Conservation (phyloP, 2,888 invertebrate genomes). For the Volucella bombylans region DNA sequence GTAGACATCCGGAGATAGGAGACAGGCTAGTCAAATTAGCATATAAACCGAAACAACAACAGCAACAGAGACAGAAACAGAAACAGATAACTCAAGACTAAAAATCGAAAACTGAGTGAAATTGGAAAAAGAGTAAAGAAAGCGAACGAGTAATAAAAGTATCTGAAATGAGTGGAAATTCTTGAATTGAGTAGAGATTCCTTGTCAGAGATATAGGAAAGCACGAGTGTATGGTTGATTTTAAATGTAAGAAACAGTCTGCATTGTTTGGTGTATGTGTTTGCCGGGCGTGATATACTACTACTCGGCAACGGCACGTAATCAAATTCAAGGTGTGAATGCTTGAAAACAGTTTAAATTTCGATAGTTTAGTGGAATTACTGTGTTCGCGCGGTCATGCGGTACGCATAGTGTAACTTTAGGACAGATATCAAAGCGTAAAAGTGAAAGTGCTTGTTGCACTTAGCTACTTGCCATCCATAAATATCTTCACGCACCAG, state of each 20-base stretch:
- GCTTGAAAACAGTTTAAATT: constrained; percentile 55
- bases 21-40: too few relatives aligned
- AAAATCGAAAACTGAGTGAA: neutral
- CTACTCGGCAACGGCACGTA: constrained; percentile 44
- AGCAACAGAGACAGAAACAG: too few relatives aligned
- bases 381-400: constrained; percentile 61
- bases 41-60: too few relatives aligned
- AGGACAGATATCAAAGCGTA: constrained; percentile 33
- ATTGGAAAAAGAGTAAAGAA: neutral
- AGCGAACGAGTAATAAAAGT: constrained; percentile 7
- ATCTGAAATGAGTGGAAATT: neutral
- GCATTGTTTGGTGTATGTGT: constrained; percentile 58
- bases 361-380: constrained; percentile 60
- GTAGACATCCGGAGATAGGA: too few relatives aligned
- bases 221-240: neutral
- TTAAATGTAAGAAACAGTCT: constrained; percentile 13
- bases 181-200: neutral
- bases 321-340: constrained; percentile 72
- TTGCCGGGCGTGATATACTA: constrained; percentile 50
- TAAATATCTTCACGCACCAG: constrained; percentile 10
- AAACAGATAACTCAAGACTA: too few relatives aligned
- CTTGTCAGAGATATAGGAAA: neutral
- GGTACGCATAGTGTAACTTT: constrained; percentile 52
- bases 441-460: constrained; percentile 46
- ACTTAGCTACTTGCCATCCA: constrained; percentile 22